These are phyloP conservation scores for Bombylius discolor DNA, from an alignment of 2,888 invertebrate species.

Conservation along the genomic window DNA sequence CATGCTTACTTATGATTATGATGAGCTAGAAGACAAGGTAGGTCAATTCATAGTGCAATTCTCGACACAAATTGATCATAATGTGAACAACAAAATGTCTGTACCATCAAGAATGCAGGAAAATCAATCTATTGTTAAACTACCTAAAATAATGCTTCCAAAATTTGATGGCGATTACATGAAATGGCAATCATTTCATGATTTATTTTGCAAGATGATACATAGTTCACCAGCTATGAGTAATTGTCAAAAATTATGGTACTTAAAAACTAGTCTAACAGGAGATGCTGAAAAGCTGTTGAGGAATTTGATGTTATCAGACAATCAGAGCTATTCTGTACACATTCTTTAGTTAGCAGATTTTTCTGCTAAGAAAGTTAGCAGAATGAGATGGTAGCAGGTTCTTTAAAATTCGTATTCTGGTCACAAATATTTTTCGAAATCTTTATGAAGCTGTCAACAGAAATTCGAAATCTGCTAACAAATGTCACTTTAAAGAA, in stretches of 20 bases:
- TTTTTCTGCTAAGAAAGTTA: no score
- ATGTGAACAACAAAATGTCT: background rate
- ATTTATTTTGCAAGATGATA: background rate
- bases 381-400: no score
- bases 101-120: background rate
- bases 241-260: background rate
- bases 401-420: no score
- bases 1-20: background rate
- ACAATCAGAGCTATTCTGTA: no score
- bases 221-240: background rate
- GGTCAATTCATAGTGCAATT: background rate
- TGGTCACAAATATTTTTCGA: no score
- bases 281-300: background rate
- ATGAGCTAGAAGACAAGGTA: background rate
- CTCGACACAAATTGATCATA: background rate
- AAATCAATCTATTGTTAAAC: background rate
- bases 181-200: background rate
- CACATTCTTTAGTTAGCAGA: no score
- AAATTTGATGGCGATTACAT: background rate
- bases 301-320: background rate
- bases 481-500: no score
- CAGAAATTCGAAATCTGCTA: no score
- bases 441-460: no score
- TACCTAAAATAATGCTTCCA: background rate
- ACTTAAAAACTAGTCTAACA: background rate